phyloP scores from a whole-genome alignment of 2,113 vertebrate genomes.

The Corydoras maculifer region DNA sequence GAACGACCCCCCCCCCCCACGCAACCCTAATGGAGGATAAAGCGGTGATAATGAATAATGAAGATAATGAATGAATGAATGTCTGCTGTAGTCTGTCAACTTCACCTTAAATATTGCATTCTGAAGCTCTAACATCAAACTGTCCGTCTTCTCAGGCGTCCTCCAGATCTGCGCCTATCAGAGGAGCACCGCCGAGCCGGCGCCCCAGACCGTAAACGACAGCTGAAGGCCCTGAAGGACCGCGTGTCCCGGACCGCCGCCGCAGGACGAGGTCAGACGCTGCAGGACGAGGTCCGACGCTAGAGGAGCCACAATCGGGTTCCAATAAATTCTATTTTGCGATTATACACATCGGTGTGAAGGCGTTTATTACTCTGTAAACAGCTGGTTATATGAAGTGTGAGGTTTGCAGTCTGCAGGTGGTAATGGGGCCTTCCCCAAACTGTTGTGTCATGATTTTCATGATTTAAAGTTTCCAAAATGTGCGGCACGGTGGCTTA shows the following conservation, averaged over 20 bases:
- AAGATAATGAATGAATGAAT: too few species aligned
- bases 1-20: too few species aligned
- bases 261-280: background rate
- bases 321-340: slow-evolving; percentile 27
- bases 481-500: too few species aligned
- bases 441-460: too few species aligned
- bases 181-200: slow-evolving; percentile 53
- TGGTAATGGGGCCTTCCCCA: too few species aligned
- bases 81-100: too few species aligned
- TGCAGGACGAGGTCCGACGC: background rate
- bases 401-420: too few species aligned
- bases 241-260: background rate
- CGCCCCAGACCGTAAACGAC: slow-evolving; percentile 51
- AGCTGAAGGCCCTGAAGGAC: slow-evolving; percentile 23
- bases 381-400: background rate
- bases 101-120: too few species aligned
- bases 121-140: too few species aligned
- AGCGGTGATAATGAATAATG: too few species aligned
- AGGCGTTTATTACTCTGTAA: background rate
- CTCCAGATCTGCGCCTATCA: slow-evolving; percentile 67
- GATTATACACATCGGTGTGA: background rate
- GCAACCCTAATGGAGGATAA: too few species aligned
- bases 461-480: too few species aligned
- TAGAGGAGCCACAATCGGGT: background rate
- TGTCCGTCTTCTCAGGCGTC: slow-evolving; percentile 41